phyloP scores from a whole-genome alignment of 2,888 invertebrate genomes.

The Mythimna ferrago region DNA sequence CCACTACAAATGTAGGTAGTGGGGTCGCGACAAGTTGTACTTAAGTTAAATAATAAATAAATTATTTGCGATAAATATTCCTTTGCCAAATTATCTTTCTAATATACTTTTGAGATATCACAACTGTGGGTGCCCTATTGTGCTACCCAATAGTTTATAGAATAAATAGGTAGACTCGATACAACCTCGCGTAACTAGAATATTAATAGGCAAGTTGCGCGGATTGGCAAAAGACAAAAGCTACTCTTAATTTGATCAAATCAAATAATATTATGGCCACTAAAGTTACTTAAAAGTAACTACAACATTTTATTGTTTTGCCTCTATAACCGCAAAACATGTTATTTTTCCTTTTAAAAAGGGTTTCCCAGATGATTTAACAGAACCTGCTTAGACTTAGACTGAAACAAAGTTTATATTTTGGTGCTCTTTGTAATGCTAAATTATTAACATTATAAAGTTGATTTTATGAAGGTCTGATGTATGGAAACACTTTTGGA shows the following conservation, averaged over 20 bases:
- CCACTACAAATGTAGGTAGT: conserved; percentile 6
- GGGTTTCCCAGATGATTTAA: conserved; percentile 34
- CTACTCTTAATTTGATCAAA: conserved; percentile 42
- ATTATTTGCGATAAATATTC: conserved; percentile 31
- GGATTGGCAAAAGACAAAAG: conserved; percentile 62
- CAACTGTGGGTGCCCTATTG: not conserved
- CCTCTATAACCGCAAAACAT: conserved; percentile 26
- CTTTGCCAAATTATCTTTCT: conserved; percentile 9
- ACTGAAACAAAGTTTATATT: conserved; percentile 10
- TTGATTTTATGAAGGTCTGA: conserved; percentile 1
- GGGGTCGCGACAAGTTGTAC: not conserved
- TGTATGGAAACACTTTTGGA: conserved; percentile 11
- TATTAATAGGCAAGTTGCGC: conserved; percentile 68
- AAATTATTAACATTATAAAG: conserved; percentile 5
- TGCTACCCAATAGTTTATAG: conserved; percentile 12
- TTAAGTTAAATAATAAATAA: conserved; percentile 9
- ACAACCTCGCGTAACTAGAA: conserved; percentile 37
- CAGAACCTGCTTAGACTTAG: not conserved
- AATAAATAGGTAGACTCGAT: conserved; percentile 9
- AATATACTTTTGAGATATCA: conserved; percentile 20
- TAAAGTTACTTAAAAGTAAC: conserved; percentile 42
- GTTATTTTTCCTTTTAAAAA: conserved; percentile 27
- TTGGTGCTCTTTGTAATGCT: not conserved
- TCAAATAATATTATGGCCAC: conserved; percentile 74
- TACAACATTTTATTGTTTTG: conserved; percentile 34